A percentile compares a stretch with the other conserved stretches of the same genome.
phyloP scores from a whole-genome alignment of 2,888 invertebrate genomes.

The Leptinotarsa juncta region DNA sequence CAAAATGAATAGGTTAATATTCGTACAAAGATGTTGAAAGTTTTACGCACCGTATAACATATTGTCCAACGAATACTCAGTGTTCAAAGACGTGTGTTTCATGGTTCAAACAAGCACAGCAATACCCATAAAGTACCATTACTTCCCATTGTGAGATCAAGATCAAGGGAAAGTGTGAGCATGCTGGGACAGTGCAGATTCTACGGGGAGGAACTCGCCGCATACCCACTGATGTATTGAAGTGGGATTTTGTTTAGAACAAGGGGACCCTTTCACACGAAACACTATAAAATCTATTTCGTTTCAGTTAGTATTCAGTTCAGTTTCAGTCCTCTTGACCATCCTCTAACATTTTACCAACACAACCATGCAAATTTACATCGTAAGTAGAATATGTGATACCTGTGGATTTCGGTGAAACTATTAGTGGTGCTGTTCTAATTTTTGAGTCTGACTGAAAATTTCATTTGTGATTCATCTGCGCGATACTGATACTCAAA shows the following conservation, averaged over 20 bases:
- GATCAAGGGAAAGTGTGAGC: conserved; percentile 55
- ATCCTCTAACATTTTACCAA: conserved; percentile 26
- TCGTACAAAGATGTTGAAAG: too few species aligned
- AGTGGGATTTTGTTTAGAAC: conserved; percentile 43
- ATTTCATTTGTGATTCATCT: neutral
- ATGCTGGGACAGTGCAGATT: conserved; percentile 25
- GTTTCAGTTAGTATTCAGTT: conserved; percentile 50
- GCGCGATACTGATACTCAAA: neutral
- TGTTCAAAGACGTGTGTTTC: neutral
- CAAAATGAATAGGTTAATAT: too few species aligned
- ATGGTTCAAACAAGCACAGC: neutral
- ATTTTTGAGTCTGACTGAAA: conserved; percentile 6
- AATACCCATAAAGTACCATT: neutral
- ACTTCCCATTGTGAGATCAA: conserved; percentile 39
- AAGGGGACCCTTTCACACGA: conserved; percentile 57
- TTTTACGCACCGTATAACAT: too few species aligned
- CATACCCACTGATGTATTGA: conserved; percentile 25
- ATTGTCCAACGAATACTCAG: neutral
- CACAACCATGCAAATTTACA: conserved; percentile 47
- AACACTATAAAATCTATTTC: conserved; percentile 54
- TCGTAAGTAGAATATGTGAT: conserved; percentile 54
- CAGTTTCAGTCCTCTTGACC: conserved; percentile 37
- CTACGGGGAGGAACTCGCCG: conserved; percentile 33
- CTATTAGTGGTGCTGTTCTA: conserved; percentile 23
- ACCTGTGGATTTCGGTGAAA: conserved; percentile 25